These are phyloP conservation scores for Nomada fucata DNA, from an alignment of 2,888 invertebrate genomes.

Conservation along the genomic window DNA sequence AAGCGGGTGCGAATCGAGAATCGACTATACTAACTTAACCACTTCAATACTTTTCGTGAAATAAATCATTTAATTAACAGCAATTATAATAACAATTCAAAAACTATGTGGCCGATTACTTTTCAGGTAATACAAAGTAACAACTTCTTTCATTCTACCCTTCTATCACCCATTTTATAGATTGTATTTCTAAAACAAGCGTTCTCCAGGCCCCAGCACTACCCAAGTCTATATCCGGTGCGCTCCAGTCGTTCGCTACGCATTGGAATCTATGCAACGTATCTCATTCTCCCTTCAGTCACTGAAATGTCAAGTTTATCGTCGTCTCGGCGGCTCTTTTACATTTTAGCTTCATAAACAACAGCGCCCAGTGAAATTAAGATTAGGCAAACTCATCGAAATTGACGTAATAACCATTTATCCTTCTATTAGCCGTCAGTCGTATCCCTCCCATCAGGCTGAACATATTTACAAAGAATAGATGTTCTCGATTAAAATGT, in stretches of 20 bases:
- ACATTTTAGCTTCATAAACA: background rate
- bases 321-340: background rate
- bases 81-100: background rate
- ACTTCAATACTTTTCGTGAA: background rate
- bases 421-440: background rate
- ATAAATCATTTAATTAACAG: background rate
- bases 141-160: background rate
- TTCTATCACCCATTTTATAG: background rate
- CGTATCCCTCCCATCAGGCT: background rate
- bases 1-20: constrained; percentile 1
- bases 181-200: background rate
- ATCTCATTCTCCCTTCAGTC: constrained; percentile 3
- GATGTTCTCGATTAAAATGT: background rate
- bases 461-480: background rate
- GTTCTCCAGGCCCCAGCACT: background rate
- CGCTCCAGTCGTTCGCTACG: background rate
- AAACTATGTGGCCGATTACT: background rate
- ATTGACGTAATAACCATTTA: constrained; percentile 1
- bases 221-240: background rate
- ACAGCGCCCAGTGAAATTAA: background rate
- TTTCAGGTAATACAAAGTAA: background rate
- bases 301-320: constrained; percentile 47
- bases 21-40: background rate
- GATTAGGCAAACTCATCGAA: background rate
- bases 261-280: background rate